Conservation (phyloP, 2,797 vertebrate species). For the Florisuga fusca region DNA sequence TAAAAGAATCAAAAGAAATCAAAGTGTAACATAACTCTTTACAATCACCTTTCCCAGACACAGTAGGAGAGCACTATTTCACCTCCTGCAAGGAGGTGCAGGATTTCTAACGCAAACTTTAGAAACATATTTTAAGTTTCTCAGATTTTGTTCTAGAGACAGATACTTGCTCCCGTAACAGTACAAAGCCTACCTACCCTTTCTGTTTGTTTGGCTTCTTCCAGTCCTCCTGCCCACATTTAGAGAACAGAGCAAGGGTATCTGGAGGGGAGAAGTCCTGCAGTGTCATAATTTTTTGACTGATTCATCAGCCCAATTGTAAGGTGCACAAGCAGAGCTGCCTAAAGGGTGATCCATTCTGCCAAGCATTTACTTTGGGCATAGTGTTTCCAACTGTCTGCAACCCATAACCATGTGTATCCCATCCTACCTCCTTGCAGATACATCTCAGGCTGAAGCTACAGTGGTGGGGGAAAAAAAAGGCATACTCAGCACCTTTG, state of each 20-base stretch:
- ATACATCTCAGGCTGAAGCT: fast-evolving
- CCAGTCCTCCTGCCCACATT: background rate
- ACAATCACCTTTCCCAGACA: background rate
- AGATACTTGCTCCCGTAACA: background rate
- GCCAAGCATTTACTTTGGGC: background rate
- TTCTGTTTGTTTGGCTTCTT: background rate
- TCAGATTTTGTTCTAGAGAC: background rate
- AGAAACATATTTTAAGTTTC: background rate
- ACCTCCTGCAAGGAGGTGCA: background rate
- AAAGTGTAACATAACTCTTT: background rate
- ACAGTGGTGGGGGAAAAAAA: fast-evolving
- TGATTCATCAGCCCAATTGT: background rate
- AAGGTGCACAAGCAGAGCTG: background rate
- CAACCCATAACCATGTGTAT: background rate
- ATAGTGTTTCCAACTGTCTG: background rate
- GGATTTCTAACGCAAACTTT: background rate
- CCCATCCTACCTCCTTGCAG: background rate
- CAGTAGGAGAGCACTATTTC: background rate
- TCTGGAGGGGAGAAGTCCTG: background rate
- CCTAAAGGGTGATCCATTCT: background rate
- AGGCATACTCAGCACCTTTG: background rate
- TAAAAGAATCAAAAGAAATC: background rate
- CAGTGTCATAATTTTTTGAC: background rate
- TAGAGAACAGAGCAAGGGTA: background rate
- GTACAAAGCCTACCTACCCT: background rate